phyloP scores from a whole-genome alignment of 30 jellyfish, hydroid and myxozoan species.

The Phacellophora camtschatica region DNA sequence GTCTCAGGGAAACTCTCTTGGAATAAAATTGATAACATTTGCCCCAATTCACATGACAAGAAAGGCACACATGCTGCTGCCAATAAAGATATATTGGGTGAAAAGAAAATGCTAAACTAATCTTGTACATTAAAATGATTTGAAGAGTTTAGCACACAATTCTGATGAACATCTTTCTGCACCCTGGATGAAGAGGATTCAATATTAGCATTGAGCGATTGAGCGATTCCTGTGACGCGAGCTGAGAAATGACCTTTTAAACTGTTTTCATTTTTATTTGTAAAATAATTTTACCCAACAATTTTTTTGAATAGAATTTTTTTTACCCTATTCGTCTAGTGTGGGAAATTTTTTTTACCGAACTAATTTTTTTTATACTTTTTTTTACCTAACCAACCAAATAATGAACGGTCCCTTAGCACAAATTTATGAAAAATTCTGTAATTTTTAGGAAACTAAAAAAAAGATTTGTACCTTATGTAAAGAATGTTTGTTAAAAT shows the following conservation, averaged over 20 bases:
- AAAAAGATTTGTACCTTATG: no score
- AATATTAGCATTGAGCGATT: background rate
- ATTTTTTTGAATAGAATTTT: no score
- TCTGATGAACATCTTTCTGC: background rate
- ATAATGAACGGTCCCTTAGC: no score
- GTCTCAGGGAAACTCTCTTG: constrained; percentile 1
- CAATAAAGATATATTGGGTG: background rate
- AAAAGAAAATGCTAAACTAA: background rate
- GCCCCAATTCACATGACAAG: constrained; percentile 8
- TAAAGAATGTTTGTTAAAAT: no score
- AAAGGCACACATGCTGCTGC: background rate
- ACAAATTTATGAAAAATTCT: no score
- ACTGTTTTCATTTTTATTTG: no score
- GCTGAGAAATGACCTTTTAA: background rate
- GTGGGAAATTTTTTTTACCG: no score
- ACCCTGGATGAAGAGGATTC: background rate
- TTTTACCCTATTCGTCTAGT: no score
- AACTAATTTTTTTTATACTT: no score
- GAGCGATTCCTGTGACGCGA: background rate
- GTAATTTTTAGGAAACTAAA: no score
- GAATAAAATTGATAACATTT: background rate
- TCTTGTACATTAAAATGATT: background rate
- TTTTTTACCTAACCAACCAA: no score
- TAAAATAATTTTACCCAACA: no score
- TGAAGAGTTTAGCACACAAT: background rate